phyloP scores from a whole-genome alignment of 1,140 invertebrate species.

The Drosophila murphyi region DNA sequence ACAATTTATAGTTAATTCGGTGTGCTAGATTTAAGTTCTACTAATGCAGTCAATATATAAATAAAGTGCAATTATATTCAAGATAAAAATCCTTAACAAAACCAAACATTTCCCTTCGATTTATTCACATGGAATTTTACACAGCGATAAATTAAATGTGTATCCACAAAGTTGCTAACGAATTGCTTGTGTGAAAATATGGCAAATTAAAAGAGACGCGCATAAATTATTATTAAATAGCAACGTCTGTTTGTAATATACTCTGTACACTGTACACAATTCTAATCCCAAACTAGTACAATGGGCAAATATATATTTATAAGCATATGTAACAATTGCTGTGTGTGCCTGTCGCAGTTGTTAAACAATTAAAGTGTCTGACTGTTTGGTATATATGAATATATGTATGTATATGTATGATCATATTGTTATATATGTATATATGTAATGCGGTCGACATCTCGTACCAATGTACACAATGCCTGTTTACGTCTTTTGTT shows the following conservation, averaged over 20 bases:
- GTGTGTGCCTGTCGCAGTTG: slow-evolving; percentile 46
- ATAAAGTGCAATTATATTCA: slow-evolving; percentile 75
- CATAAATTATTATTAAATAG: slow-evolving; percentile 12
- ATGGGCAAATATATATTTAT: slow-evolving; percentile 55
- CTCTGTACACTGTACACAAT: slow-evolving; percentile 7
- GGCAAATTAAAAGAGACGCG: background rate
- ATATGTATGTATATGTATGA: slow-evolving; percentile 17
- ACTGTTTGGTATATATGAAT: slow-evolving; percentile 18
- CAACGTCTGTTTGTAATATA: slow-evolving; percentile 41
- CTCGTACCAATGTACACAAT: slow-evolving; percentile 11
- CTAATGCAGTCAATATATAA: slow-evolving; percentile 73
- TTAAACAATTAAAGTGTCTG: slow-evolving; percentile 64
- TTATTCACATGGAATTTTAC: background rate
- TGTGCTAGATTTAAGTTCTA: slow-evolving; percentile 57
- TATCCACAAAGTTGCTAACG: background rate
- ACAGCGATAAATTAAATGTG: background rate
- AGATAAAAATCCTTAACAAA: slow-evolving; percentile 9
- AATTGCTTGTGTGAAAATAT: background rate
- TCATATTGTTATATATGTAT: slow-evolving; percentile 25
- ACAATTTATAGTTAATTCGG: slow-evolving; percentile 19
- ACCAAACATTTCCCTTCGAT: background rate
- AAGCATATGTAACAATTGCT: slow-evolving; percentile 50
- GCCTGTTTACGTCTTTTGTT: slow-evolving; percentile 44
- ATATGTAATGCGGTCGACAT: slow-evolving; percentile 12
- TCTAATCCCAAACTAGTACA: slow-evolving; percentile 44